These are phyloP conservation scores for Herminia tarsipennalis DNA, from an alignment of 2,888 invertebrate species.

Conservation along the genomic window DNA sequence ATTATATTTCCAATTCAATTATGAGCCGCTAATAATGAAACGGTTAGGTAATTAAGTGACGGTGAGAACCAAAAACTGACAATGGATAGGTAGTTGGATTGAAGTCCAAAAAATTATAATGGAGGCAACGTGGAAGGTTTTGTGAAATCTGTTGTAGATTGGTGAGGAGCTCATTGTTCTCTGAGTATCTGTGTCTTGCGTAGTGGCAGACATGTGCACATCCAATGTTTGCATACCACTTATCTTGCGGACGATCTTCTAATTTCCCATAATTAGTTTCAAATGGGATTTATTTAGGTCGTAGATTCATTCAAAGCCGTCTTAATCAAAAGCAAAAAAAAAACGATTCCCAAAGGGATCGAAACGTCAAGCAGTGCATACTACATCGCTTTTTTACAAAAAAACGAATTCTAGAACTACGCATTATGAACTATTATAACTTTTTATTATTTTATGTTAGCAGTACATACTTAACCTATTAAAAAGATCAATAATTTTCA, in stretches of 20 bases:
- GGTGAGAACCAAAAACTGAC: slow-evolving; percentile 80
- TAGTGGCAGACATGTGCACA: slow-evolving; percentile 21
- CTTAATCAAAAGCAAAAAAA: too few species aligned
- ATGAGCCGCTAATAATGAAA: slow-evolving; percentile 76
- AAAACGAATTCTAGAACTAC: too few species aligned
- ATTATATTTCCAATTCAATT: slow-evolving; percentile 78
- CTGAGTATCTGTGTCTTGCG: slow-evolving; percentile 19
- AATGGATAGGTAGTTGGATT: slow-evolving; percentile 70
- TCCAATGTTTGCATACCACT: slow-evolving; percentile 17
- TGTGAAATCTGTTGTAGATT: slow-evolving; percentile 53
- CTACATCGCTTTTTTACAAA: too few species aligned
- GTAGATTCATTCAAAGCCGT: neutral
- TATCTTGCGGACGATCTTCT: slow-evolving; percentile 13
- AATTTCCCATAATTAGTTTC: slow-evolving; percentile 21
- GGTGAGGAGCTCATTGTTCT: slow-evolving; percentile 55
- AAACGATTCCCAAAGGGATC: too few species aligned
- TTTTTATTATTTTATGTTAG: too few species aligned
- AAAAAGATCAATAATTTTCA: too few species aligned
- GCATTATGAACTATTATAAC: too few species aligned
- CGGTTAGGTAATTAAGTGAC: slow-evolving; percentile 75
- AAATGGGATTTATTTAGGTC: slow-evolving; percentile 8
- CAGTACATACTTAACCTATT: too few species aligned
- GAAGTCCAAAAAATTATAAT: slow-evolving; percentile 59
- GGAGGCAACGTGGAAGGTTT: slow-evolving; percentile 47
- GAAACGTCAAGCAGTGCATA: too few species aligned